Percentiles rank a stretch among this genome's conserved stretches.
phyloP scores from a whole-genome alignment of 2,113 vertebrate genomes.

The Equus przewalskii region DNA sequence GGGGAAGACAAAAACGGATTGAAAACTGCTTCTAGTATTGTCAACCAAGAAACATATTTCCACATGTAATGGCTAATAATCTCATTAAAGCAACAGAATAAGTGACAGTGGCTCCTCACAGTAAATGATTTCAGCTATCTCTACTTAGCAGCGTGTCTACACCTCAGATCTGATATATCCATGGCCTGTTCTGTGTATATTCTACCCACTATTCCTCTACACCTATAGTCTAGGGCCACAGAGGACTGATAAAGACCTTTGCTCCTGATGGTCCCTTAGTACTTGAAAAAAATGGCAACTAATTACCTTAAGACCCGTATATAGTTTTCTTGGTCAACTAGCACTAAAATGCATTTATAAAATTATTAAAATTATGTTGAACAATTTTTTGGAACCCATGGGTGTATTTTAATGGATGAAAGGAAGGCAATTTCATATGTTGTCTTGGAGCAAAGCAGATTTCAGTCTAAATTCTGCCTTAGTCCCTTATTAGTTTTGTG shows the following conservation, averaged over 20 bases:
- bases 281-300: not conserved
- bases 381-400: not conserved
- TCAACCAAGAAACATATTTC: not conserved
- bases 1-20: not conserved
- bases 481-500: not conserved
- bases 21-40: not conserved
- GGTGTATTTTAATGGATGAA: not conserved
- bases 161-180: not conserved
- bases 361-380: not conserved
- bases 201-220: not conserved
- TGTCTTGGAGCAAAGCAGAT: not conserved
- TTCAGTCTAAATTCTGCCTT: not conserved
- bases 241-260: not conserved
- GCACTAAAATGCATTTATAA: not conserved
- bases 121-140: not conserved
- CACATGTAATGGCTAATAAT: not conserved
- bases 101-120: not conserved
- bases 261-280: not conserved
- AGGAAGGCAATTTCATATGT: not conserved
- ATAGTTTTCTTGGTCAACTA: not conserved
- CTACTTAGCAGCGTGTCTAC: not conserved
- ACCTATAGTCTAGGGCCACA: not conserved
- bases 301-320: not conserved
- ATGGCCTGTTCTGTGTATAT: not conserved
- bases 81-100: not conserved